Base-by-base conservation (phyloP, 2,888 invertebrate species). In the Tiphia femorata region DNA sequence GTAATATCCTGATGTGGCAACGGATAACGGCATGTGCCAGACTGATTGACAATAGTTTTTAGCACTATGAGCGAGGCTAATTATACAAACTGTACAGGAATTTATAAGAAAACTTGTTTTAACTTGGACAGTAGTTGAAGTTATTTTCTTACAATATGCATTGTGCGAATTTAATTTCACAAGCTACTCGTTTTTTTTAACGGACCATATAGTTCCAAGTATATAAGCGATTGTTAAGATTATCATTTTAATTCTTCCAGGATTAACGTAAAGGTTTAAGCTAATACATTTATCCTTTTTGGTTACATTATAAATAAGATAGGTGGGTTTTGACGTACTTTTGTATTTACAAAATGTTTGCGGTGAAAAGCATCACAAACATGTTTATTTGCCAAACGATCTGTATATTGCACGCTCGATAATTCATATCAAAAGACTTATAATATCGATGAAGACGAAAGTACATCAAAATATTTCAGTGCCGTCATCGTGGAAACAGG, bases 1-100 rank as follows among this genome's bases (percentile, higher is more conserved):
- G 62, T 75, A 68, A 67, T 68, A 69, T 78, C 64, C 50, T 74
- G 78, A 77, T 72, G 82, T 82, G 82, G 82, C 81, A 81, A 79
- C 78, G 81, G 81, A 81, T 76, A 76, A 82, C 81, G 82, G 82
- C 82, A 82, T 82, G 73, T 80, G 81, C 82, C 82, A 82, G 82
- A 82, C 82, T 82, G 82, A 81, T 82, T 77, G 78, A 82, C 76
- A 68, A 71, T 77, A 75, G 70, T 69, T 72, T 72, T 72, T 72
- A 59, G 65, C 58, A 50, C 70, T 68, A 62, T 69, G 70, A 66
- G 63, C 61, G 67, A 41, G 59, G 62, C 62, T 62, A 64, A 50
- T 57, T 57, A 33, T 12, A 52, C n/a, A 54, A 40, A 58, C 44
- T 27, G 30, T 50, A 10, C 47, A 48, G 38, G 55, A 49, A 48